Base-by-base conservation (phyloP, 1,140 invertebrate species). In the Notospermus geniculatus region DNA sequence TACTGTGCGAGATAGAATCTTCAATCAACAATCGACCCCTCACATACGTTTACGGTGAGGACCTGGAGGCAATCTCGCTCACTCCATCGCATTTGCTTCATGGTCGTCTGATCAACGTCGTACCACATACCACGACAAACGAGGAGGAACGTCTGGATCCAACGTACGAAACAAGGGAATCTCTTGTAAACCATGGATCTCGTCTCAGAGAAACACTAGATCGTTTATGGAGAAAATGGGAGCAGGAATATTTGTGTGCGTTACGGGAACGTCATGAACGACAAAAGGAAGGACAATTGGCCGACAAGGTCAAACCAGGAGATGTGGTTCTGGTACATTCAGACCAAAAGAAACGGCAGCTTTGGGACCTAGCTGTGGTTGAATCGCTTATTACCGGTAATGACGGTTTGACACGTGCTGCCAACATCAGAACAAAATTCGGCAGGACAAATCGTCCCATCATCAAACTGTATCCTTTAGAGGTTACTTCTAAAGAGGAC, bases 401-500 rank as follows among this genome's bases (percentile, higher is more conserved):
- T 27, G 46, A 50, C n/a, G 46, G 46, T 9, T 27, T 50, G n/a
- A n/a, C 25, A 50, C 46, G 46, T 23, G n/a, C 46, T 50, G 46
- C 46, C 19, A 50, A 23, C 19, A 50, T 50, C 46, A 50, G n/a
- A 50, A 50, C 46, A 50, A 50, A 50, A 27, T 23, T 9, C n/a
- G 46, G 46, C 4, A 5, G 9, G 5, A 50, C 5, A 50, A 50
- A 50, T 50, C 46, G 5, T 7, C 46, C 46, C 4, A 50, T 50
- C n/a, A n/a, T n/a, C 5, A 50, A 50, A 27, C n/a, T 50, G n/a
- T 50, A 50, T 50, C 46, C 46, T 5, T 7, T 50, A 5, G 46
- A 50, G 25, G 25, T 50, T n/a, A n/a, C n/a, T n/a, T n/a, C n/a
- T n/a, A n/a, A n/a, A n/a, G n/a, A n/a, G n/a, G n/a, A n/a, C n/a